phyloP scores from a whole-genome alignment of 2,113 vertebrate genomes.

The Lampris incognitus region DNA sequence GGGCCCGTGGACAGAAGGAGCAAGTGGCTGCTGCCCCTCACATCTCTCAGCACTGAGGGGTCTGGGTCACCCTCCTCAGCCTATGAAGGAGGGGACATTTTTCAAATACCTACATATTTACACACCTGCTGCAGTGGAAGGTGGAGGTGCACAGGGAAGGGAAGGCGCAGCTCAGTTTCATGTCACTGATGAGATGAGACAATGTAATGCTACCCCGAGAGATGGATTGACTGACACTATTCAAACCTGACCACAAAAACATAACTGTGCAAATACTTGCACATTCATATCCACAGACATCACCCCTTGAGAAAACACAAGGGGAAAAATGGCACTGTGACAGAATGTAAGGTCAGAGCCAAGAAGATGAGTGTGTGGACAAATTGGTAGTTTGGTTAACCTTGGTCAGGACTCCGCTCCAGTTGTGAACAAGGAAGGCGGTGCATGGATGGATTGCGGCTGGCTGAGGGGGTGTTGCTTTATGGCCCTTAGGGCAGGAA shows the following conservation, averaged over 20 bases:
- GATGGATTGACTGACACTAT: slow-evolving; percentile 39
- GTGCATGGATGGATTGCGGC: slow-evolving; percentile 14
- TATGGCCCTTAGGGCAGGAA: slow-evolving; percentile 52
- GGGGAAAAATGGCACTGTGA: neutral
- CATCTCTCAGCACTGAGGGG: slow-evolving; percentile 48
- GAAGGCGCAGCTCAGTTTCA: slow-evolving; percentile 1
- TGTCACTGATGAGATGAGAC: slow-evolving; percentile 20
- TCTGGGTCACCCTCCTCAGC: slow-evolving; percentile 16
- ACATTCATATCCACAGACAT: slow-evolving; percentile 14
- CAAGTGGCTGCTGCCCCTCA: slow-evolving; percentile 37
- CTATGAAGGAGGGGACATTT: slow-evolving; percentile 40
- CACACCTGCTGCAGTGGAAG: slow-evolving; percentile 65
- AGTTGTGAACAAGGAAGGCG: slow-evolving; percentile 28
- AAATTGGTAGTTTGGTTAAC: slow-evolving; percentile 8
- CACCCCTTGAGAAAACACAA: neutral
- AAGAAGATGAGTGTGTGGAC: neutral
- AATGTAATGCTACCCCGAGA: slow-evolving; percentile 2
- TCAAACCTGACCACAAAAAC: slow-evolving; percentile 20
- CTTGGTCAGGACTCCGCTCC: neutral
- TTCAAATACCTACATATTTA: slow-evolving; percentile 71
- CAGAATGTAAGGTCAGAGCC: slow-evolving; percentile 5
- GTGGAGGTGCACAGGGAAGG: slow-evolving; percentile 20
- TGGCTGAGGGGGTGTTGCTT: neutral
- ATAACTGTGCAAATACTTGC: slow-evolving; percentile 28
- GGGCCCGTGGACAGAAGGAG: slow-evolving; percentile 34